Base-by-base conservation (phyloP, 2,888 invertebrate genomes). In the Acronicta leporina region DNA sequence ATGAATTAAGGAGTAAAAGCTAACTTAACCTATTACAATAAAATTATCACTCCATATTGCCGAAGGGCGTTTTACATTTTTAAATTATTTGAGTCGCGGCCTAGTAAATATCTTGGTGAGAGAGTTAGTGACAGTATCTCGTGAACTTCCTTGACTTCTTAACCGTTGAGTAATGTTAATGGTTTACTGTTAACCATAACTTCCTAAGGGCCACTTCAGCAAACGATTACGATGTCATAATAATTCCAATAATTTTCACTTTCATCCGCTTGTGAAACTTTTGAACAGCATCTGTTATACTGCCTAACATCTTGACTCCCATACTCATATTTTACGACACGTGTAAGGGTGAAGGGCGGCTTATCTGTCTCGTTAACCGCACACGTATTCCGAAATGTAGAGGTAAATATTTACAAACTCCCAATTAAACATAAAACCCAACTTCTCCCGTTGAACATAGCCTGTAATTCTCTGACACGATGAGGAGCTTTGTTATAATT, bases 401-500 rank as follows among this genome's bases (percentile, higher is more conserved):
- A 20, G 1, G 25, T 27, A 44, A n/a, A 47, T 20, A 47, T 35
- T 47, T 35, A 44, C 35, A 35, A 48, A 44, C 40, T 44, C 15
- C 0, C n/a, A 49, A 49, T 52, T 27, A 57, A 56, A 48, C 44
- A 47, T 35, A 65, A 9, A 56, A 48, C 43, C 13, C 2, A 8
- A 27, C n/a, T 35, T 55, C 20, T 44, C 49, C 14, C 43, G 66
- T 72, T 67, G 38, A 51, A 47, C 27, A n/a, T 38, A 3, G 30
- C 40, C 35, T 42, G 33, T 51, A 57, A 72, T 56, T 71, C 40
- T 35, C 30, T 50, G 11, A 50, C 71, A 63, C n/a, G 30, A 42
- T 38, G 59, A 52, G 59, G 42, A 44, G 41, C 42, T 38, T n/a
- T n/a, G 48, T 67, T 73, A 63, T 63, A 73, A 73, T 68, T 76